phyloP scores from a whole-genome alignment of 2,888 invertebrate genomes.

The Gari tellinella region DNA sequence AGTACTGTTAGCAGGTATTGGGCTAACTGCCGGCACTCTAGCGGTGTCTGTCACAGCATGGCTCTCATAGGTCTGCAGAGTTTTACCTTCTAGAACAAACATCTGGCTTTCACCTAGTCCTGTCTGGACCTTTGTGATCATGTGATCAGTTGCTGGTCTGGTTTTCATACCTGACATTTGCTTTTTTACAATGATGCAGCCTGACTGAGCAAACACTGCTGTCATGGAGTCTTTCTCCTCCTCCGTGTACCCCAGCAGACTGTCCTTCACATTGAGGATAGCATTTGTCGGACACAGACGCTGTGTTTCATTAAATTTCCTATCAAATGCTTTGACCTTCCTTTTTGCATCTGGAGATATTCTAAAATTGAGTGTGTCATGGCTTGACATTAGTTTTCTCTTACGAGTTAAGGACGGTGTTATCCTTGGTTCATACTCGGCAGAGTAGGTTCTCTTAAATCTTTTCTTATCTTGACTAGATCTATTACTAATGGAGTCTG shows the following conservation, averaged over 20 bases:
- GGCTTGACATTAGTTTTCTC: constrained; percentile 15
- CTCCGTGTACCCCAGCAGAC: constrained; percentile 37
- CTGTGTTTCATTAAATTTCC: constrained; percentile 10
- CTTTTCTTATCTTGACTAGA: background rate
- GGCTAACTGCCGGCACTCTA: too few species aligned
- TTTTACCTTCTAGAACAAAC: too few species aligned
- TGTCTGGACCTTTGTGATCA: too few species aligned
- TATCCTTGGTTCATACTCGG: constrained; percentile 5
- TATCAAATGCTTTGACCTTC: constrained; percentile 12
- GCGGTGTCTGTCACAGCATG: too few species aligned
- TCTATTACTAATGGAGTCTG: too few species aligned
- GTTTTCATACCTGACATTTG: constrained; percentile 16
- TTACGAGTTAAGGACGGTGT: constrained; percentile 11
- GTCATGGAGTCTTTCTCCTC: constrained; percentile 43
- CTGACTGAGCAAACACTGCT: constrained; percentile 41
- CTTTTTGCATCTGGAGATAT: constrained; percentile 4
- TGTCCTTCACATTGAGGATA: constrained; percentile 45
- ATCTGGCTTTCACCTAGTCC: too few species aligned
- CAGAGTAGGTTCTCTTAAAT: constrained; percentile 2
- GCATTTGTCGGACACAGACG: constrained; percentile 28
- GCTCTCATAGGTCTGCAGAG: too few species aligned
- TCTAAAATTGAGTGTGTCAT: constrained; percentile 2
- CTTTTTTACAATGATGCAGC: constrained; percentile 57
- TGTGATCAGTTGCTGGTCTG: too few species aligned
- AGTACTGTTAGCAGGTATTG: too few species aligned